Percentiles rank a stretch among this genome's conserved stretches.
These are phyloP conservation scores for Uromys caudimaculatus DNA, from an alignment of 2,797 vertebrate genomes.

Conservation along the genomic window DNA sequence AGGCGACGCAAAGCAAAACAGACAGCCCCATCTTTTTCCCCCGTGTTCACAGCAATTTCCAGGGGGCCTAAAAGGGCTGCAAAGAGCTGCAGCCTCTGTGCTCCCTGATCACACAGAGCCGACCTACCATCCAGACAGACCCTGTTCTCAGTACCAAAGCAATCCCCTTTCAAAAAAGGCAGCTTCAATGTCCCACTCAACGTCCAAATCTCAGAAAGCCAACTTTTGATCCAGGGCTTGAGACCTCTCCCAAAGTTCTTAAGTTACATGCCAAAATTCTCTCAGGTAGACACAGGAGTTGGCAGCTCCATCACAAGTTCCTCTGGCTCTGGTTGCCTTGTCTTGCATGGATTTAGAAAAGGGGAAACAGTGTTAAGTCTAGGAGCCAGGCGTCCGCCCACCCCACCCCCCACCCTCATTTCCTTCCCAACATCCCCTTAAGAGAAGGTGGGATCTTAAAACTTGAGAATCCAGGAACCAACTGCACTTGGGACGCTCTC, in stretches of 20 bases:
- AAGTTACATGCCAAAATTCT: background rate
- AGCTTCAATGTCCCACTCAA: background rate
- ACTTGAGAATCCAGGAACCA: background rate
- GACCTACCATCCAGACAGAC: conserved; percentile 5
- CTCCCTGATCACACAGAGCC: conserved; percentile 7
- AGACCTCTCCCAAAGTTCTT: conserved; percentile 12
- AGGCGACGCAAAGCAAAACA: conserved; percentile 55
- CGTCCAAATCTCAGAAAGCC: background rate
- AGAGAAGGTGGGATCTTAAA: background rate
- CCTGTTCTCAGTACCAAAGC: background rate
- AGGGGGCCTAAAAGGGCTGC: conserved; percentile 1
- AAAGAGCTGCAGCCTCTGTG: conserved; percentile 9
- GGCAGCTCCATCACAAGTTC: conserved; percentile 34
- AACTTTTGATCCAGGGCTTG: background rate
- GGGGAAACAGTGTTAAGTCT: background rate
- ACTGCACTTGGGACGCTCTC: background rate
- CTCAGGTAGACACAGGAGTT: background rate
- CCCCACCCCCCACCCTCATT: background rate
- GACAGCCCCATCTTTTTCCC: conserved; percentile 54
- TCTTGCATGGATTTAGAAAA: background rate
- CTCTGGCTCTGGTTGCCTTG: conserved; percentile 21
- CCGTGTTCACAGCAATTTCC: conserved; percentile 35
- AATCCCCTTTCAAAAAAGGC: background rate
- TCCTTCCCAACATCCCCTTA: conserved; percentile 8
- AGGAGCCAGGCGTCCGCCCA: background rate